These are phyloP conservation scores for Esox niger DNA, from an alignment of 2,113 vertebrate genomes.

Conservation along the genomic window DNA sequence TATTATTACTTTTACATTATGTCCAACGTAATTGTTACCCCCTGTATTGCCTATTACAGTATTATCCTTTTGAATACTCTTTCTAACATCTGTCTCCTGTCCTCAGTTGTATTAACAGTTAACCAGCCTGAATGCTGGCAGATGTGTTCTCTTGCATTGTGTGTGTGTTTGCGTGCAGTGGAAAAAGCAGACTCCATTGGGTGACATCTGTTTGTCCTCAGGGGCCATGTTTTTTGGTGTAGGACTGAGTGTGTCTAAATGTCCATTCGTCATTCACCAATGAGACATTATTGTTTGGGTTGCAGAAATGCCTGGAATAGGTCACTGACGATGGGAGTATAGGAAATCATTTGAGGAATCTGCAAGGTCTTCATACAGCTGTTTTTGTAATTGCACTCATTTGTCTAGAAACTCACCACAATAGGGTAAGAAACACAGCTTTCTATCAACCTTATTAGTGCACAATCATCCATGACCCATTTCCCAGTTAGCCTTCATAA, in stretches of 20 bases:
- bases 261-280: constrained; percentile 56
- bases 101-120: constrained; percentile 14
- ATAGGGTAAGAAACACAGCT: no score
- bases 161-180: constrained; percentile 9
- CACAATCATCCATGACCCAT: no score
- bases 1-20: not conserved
- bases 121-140: constrained; percentile 28
- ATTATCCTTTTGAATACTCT: constrained; percentile 41
- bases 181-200: constrained; percentile 27
- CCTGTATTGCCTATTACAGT: constrained; percentile 32
- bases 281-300: constrained; percentile 47
- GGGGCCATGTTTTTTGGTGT: constrained; percentile 34
- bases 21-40: not conserved
- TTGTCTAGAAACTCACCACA: no score
- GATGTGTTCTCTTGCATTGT: not conserved
- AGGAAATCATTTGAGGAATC: no score
- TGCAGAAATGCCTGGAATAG: constrained; percentile 23
- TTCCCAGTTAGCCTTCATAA: no score
- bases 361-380: no score
- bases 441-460: no score
- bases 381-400: no score
- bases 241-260: not conserved
- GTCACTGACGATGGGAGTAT: not conserved
- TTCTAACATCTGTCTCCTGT: constrained; percentile 28
- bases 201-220: constrained; percentile 20